Evolutionary conservation across 2,888 invertebrate species (phyloP), one percentile per base, ranked within the genome.

Genomic region (Apodemia zela): DNA sequence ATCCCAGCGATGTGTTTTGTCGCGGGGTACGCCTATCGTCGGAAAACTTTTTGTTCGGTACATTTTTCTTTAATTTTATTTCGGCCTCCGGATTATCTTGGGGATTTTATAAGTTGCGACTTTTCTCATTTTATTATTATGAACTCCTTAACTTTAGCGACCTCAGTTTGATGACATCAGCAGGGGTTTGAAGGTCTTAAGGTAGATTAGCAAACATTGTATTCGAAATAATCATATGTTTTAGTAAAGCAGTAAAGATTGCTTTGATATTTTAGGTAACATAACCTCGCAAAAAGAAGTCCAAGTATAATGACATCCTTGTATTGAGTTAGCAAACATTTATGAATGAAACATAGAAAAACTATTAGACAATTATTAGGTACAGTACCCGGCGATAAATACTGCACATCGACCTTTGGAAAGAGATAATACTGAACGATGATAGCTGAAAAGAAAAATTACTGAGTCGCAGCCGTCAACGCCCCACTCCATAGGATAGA

Each of bases 1-100:
- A 82, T 83, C 79, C 83, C 73, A 80, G 81, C 87, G 85, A 89
- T 89, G 87, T 89, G 89, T 90, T 89, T 87, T 87, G 87, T 86
- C 87, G 84, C 80, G 75, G 76, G 74, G 76, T 73, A 74, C 76
- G 77, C 79, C 84, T 90, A 87, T 88, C 84, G 82, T 81, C 75
- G 68, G 72, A 72, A 73, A 82, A 84, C 78, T 84, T 87, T 84
- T 80, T 76, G 75, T 78, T 78, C 75, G 77, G 63, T 71, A 70
- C 74, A 77, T 78, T 85, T 82, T 82, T 79, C 80, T 87, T 84
- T 84, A 84, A 87, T 88, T 89, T 87, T 83, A 84, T 88, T 87
- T 85, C 76, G 75, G 77, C 73, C 73, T 67, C 68, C 68, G 75
- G 80, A 81, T 82, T 82, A 82, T 82, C 77, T 71, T 68, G 67